phyloP scores from a whole-genome alignment of 2,888 invertebrate genomes.

The Drosophila paracracens region DNA sequence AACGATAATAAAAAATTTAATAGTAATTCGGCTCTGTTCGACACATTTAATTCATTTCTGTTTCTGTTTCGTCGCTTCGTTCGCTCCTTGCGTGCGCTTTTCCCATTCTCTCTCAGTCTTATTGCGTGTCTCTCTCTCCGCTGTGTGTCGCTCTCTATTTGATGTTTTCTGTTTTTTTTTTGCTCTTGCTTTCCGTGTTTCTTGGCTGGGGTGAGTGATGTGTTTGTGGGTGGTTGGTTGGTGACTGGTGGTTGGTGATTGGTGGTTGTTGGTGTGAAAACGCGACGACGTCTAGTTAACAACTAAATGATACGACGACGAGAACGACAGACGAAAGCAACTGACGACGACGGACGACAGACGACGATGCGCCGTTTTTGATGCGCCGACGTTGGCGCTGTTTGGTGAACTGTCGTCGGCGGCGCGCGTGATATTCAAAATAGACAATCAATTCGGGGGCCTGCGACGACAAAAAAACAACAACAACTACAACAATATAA shows the following conservation, averaged over 20 bases:
- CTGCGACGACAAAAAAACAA: conserved; percentile 71
- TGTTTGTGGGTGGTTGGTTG: conserved; percentile 9
- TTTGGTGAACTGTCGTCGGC: conserved; percentile 55
- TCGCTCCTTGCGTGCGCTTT: conserved; percentile 14
- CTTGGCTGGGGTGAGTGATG: conserved; percentile 11
- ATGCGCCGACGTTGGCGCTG: conserved; percentile 64
- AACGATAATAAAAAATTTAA: conserved; percentile 57
- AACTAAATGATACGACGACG: conserved; percentile 70
- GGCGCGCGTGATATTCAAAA: conserved; percentile 74
- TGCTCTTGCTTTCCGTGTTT: conserved; percentile 18
- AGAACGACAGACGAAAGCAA: conserved; percentile 23
- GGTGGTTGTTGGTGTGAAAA: conserved; percentile 27
- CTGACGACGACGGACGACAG: conserved; percentile 23
- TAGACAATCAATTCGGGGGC: conserved; percentile 75
- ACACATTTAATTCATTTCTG: conserved; percentile 35
- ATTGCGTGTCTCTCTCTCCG: conserved; percentile 19
- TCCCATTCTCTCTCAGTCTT: conserved; percentile 17
- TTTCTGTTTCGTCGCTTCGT: conserved; percentile 27
- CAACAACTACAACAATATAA: conserved; percentile 61
- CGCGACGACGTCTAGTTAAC: conserved; percentile 70
- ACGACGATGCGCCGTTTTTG: conserved; percentile 25
- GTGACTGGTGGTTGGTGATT: background rate
- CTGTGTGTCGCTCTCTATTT: background rate
- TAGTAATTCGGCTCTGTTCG: conserved; percentile 56
- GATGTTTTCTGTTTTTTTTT: conserved; percentile 3